Evolutionary conservation across 2,113 vertebrate genomes (phyloP).

Genomic region (Cairina moschata): DNA sequence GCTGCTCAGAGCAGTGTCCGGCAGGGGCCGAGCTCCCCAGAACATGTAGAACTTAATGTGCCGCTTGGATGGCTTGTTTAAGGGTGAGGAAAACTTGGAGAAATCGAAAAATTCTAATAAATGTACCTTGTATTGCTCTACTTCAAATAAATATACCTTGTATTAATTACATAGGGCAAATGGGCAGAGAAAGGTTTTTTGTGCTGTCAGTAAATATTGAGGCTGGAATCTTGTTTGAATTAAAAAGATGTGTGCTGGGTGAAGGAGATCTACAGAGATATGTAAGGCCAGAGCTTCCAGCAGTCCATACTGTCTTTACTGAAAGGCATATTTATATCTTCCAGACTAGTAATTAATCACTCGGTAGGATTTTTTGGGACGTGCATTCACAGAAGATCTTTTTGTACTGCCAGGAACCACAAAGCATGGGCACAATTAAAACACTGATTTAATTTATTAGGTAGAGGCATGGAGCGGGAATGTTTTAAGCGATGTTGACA

Average conservation of each 20-base stretch:
- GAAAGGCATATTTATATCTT: constrained; percentile 87
- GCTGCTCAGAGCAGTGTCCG: background rate
- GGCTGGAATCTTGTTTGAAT: constrained; percentile 83
- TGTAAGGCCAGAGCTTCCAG: constrained; percentile 73
- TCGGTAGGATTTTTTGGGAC: constrained; percentile 74
- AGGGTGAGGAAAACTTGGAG: background rate
- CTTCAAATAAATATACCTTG: constrained; percentile 5
- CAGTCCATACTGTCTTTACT: constrained; percentile 76
- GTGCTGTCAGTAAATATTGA: background rate
- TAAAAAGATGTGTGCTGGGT: constrained; percentile 75
- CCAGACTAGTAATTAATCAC: constrained; percentile 87
- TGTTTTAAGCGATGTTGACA: constrained; percentile 79
- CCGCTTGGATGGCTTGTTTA: background rate
- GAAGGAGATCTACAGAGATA: constrained; percentile 73
- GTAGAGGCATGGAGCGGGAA: constrained; percentile 72
- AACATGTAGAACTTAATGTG: background rate
- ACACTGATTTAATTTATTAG: constrained; percentile 84
- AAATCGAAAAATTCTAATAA: background rate
- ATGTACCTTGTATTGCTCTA: background rate
- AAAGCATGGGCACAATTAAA: constrained; percentile 84
- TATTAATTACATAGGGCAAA: constrained; percentile 26
- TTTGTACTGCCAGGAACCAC: constrained; percentile 83
- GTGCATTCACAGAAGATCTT: constrained; percentile 78
- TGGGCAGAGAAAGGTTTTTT: background rate
- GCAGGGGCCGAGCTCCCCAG: background rate